Evolutionary conservation across 2,797 vertebrate genomes (phyloP), one percentile per base, ranked within the genome.

Genomic region (Rachycentron canadum): DNA sequence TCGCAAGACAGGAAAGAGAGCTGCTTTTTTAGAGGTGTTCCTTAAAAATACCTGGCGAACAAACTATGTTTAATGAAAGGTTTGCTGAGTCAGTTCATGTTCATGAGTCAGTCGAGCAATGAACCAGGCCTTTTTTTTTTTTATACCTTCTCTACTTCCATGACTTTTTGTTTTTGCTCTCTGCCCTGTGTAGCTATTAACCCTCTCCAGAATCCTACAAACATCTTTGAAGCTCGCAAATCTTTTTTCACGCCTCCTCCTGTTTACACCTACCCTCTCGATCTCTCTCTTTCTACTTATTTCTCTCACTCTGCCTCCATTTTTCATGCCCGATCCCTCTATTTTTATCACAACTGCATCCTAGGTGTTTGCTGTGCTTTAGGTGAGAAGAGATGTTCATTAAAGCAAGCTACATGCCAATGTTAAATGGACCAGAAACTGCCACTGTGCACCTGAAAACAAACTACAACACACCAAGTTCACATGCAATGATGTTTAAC

Each of bases 221-320:
- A 86, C 75, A 81, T 65, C 69, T 66, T 73, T 58, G 62, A 76
- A 55, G 73, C 69, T 79, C 19, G 63, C 58, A 50, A 62, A n/a
- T 75, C 40, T 74, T 32, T 76, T 78, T 82, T 82, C 57, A 85
- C 52, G 43, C 66, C 71, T 72, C 75, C 67, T 79, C 68, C 70
- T 75, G 74, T 81, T 80, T 79, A 83, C 78, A 78, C 79, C 76
- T 38, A 81, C 79, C 61, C 70, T 72, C 58, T 78, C 55, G 28
- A 79, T 80, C 62, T 21, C 58, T 78, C 73, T 81, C 60, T 76
- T 84, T 69, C 69, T 58, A 76, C 60, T 56, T 74, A 57, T 73
- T 73, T 72, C 40, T 62, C 43, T 52, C 50, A 73, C 58, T 53
- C 66, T 53, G 36, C 49, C 34, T 58, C 57, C 1, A 12, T 41